A percentile compares a stretch with the other conserved stretches of the same genome.
Conservation (phyloP, 2,113 vertebrate species). For the Glaucidium brasilianum region DNA sequence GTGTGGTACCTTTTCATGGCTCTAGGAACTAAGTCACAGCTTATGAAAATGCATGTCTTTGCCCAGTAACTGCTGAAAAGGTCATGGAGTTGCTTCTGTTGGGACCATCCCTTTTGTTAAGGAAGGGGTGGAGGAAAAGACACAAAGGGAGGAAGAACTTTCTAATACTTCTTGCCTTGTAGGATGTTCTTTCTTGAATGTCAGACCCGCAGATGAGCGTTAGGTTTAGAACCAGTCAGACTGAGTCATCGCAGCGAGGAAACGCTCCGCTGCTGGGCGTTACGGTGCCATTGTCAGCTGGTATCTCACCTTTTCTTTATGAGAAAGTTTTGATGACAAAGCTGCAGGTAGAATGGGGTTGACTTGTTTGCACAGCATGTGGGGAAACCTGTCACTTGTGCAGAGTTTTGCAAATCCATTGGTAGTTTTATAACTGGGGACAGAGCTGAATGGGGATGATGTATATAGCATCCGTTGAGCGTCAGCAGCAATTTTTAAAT, state of each 20-base stretch:
- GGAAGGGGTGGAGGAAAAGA: background rate
- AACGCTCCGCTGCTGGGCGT: fast-evolving
- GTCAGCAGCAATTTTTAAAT: background rate
- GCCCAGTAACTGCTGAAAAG: background rate
- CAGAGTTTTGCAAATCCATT: background rate
- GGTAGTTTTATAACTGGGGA: background rate
- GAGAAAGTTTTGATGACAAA: background rate
- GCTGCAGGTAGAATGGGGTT: background rate
- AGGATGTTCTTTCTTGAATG: background rate
- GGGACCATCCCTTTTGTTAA: background rate
- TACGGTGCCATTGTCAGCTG: background rate
- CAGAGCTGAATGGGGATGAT: background rate
- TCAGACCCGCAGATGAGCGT: background rate
- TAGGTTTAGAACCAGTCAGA: background rate
- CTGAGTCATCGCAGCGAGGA: background rate
- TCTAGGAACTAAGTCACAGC: background rate
- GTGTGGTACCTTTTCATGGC: background rate
- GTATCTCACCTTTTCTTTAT: background rate
- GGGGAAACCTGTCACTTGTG: background rate
- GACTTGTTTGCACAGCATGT: background rate
- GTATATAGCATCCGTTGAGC: background rate
- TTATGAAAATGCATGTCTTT: background rate
- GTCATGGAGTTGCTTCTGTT: background rate
- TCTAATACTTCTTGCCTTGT: background rate
- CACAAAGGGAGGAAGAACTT: background rate